Evolutionary conservation across 2,797 vertebrate species (phyloP).

Genomic region (Amniataba percoides): DNA sequence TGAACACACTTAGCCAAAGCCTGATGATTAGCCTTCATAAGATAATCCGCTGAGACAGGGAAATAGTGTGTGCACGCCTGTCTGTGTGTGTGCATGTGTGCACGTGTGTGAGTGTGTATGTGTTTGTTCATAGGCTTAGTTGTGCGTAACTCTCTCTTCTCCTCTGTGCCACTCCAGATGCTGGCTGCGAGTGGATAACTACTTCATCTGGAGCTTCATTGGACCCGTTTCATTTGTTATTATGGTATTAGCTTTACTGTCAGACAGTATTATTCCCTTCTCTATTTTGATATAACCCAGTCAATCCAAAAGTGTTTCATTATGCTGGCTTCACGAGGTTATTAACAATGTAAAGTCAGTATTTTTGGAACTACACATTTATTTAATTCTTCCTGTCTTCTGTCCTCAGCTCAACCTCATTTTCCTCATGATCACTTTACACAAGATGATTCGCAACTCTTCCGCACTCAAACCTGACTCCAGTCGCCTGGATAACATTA

Average conservation of each 20-base stretch:
- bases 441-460: constrained; percentile 94
- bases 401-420: constrained; percentile 91
- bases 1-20: constrained; percentile 82
- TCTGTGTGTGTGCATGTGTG: constrained; percentile 8
- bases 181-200: constrained; percentile 96
- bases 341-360: constrained; percentile 21
- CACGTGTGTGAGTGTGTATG: constrained; percentile 27
- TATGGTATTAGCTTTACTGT: constrained; percentile 87
- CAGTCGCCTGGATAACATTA: constrained; percentile 93
- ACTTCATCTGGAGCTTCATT: constrained; percentile 98
- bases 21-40: constrained; percentile 83
- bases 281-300: constrained; percentile 45
- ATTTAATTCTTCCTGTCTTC: constrained; percentile 37
- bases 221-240: constrained; percentile 95
- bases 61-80: constrained; percentile 61
- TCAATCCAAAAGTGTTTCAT: constrained; percentile 38
- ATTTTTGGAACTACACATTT: neutral
- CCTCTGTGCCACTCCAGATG: constrained; percentile 86
- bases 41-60: constrained; percentile 80
- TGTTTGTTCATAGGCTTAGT: constrained; percentile 50
- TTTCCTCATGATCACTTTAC: constrained; percentile 94
- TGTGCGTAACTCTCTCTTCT: constrained; percentile 56
- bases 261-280: constrained; percentile 43
- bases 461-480: constrained; percentile 94
- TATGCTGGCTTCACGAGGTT: constrained; percentile 13